Conservation (phyloP, 2,113 vertebrate genomes). For the Trichechus manatus region DNA sequence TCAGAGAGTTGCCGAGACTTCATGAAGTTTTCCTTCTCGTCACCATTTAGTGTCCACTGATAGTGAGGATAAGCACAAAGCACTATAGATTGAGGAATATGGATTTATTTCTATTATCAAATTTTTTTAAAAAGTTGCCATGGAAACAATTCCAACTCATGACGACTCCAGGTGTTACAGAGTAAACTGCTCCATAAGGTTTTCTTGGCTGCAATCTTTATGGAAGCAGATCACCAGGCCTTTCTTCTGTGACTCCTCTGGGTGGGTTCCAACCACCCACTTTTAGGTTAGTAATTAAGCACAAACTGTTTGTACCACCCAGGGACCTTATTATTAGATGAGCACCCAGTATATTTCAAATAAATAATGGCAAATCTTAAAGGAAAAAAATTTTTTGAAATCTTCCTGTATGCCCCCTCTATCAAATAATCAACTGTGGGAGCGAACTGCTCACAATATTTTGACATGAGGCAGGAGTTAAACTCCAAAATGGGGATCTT, state of each 20-base stretch:
- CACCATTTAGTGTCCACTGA: neutral
- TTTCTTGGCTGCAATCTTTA: neutral
- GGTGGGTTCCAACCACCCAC: neutral
- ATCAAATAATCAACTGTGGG: slow-evolving; percentile 44
- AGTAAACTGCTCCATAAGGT: neutral
- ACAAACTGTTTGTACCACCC: neutral
- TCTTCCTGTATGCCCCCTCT: neutral
- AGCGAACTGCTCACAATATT: slow-evolving; percentile 18
- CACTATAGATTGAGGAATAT: neutral
- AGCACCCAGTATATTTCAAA: neutral
- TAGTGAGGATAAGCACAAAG: neutral
- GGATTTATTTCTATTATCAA: slow-evolving; percentile 5
- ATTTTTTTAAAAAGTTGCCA: neutral
- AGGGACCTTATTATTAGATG: neutral
- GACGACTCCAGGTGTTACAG: neutral
- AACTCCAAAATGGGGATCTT: slow-evolving; percentile 8
- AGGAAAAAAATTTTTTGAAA: neutral
- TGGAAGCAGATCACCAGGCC: neutral
- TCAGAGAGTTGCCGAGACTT: neutral
- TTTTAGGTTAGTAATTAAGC: neutral
- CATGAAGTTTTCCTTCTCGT: neutral
- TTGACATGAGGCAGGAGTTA: slow-evolving; percentile 48
- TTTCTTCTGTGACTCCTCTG: neutral
- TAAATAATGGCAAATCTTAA: neutral
- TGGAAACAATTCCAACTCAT: neutral